Conservation (phyloP, 2,113 vertebrate genomes). For the Brachypodius melanocephalos region DNA sequence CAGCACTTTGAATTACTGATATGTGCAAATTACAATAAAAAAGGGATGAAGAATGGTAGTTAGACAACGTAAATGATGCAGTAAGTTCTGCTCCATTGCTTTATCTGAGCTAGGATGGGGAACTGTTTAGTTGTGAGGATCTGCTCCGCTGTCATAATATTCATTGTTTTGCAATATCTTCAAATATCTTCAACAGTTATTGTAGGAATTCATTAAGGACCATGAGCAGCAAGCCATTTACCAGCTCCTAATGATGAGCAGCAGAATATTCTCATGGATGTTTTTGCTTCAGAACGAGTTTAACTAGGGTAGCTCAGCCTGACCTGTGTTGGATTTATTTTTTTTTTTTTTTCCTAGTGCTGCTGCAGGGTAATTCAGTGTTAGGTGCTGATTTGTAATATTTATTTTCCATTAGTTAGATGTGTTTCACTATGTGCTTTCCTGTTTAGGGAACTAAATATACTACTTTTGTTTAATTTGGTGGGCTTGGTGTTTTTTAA, state of each 20-base stretch:
- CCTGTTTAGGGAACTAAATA: not conserved
- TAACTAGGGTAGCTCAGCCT: not conserved
- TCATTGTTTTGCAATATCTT: not conserved
- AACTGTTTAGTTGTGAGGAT: not conserved
- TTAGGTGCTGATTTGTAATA: not conserved
- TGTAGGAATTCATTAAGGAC: slow-evolving; percentile 29
- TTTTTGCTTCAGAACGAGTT: not conserved
- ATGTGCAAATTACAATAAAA: slow-evolving; percentile 36
- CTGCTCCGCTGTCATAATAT: not conserved
- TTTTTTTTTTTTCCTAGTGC: not conserved
- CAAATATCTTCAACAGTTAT: not conserved
- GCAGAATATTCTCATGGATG: not conserved
- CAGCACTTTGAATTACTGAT: slow-evolving; percentile 20
- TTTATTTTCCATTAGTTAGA: not conserved
- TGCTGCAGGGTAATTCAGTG: not conserved
- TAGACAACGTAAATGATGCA: slow-evolving; percentile 39
- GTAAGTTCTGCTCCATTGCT: slow-evolving; percentile 46
- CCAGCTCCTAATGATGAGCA: not conserved
- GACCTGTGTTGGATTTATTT: not conserved
- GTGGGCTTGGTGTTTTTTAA: not conserved
- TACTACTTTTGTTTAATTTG: not conserved
- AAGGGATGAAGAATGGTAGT: slow-evolving; percentile 1
- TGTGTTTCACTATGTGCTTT: not conserved
- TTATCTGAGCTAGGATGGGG: not conserved
- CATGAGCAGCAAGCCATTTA: not conserved